These are phyloP conservation scores for Panurus biarmicus DNA, from an alignment of 2,113 vertebrate genomes.

Conservation along the genomic window DNA sequence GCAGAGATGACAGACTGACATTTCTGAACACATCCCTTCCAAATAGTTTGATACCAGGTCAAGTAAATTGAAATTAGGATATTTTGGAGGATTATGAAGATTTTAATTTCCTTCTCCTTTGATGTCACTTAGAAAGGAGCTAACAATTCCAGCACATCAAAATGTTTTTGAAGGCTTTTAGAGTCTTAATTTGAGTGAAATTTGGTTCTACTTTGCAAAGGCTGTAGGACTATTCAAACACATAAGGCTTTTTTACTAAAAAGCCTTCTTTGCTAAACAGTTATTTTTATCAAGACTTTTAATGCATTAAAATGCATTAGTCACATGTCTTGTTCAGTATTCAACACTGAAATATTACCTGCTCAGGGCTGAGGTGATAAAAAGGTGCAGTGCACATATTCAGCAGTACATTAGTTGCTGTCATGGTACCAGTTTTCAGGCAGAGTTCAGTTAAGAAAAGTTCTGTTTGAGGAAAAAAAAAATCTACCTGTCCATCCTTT, in stretches of 20 bases:
- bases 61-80: constrained; percentile 3
- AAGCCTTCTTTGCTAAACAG: constrained; percentile 38
- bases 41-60: background rate
- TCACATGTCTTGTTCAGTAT: background rate
- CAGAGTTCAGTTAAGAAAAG: background rate
- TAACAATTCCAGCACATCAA: background rate
- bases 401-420: background rate
- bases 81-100: background rate
- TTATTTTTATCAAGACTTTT: constrained; percentile 37
- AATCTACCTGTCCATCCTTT: background rate
- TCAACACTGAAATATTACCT: background rate
- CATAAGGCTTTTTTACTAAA: constrained; percentile 9
- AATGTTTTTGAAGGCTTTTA: constrained; percentile 32
- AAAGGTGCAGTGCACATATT: background rate
- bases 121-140: background rate
- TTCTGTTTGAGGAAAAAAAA: background rate
- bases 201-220: background rate
- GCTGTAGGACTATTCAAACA: background rate
- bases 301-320: constrained; percentile 47
- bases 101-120: constrained; percentile 28
- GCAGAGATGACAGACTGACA: background rate
- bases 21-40: background rate
- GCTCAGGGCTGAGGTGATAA: background rate
- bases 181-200: constrained; percentile 30
- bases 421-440: background rate